These are phyloP conservation scores for Anas platyrhynchos DNA, from an alignment of 2,113 vertebrate species.

Conservation along the genomic window DNA sequence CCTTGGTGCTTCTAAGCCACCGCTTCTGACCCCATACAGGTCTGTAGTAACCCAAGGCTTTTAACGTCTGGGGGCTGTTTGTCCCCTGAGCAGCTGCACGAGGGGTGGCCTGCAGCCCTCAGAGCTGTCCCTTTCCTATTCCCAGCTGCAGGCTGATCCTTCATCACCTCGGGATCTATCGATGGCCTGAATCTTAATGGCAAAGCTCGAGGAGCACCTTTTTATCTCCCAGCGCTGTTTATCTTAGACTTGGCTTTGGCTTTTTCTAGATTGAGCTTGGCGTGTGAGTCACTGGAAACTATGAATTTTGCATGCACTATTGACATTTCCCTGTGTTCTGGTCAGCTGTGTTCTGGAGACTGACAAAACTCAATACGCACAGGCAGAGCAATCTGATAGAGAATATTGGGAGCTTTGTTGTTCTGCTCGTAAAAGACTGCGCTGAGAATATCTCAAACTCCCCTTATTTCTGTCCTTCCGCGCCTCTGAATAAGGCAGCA, in stretches of 20 bases:
- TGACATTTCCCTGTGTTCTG: slow-evolving; percentile 26
- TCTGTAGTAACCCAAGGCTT: neutral
- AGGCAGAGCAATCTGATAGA: neutral
- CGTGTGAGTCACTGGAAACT: neutral
- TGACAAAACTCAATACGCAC: neutral
- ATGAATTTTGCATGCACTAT: slow-evolving; percentile 14
- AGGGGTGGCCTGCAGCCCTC: neutral
- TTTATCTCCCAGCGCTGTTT: neutral
- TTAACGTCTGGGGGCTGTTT: neutral
- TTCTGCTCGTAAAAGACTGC: neutral
- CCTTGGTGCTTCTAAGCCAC: neutral
- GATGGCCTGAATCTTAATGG: neutral
- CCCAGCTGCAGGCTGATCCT: neutral
- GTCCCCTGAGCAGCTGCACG: neutral
- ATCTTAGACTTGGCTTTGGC: neutral
- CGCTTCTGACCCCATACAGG: rapidly evolving
- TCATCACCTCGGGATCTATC: neutral
- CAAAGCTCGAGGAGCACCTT: neutral
- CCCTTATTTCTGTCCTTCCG: neutral
- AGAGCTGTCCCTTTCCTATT: neutral
- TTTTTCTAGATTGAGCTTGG: neutral
- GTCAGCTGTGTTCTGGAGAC: neutral
- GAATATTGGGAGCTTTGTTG: neutral
- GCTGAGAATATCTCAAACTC: neutral
- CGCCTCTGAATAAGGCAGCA: neutral